Percentiles rank a stretch among this genome's conserved stretches.
These are phyloP conservation scores for Sorex maritimensis DNA, from an alignment of 2,797 vertebrate genomes.

Conservation along the genomic window DNA sequence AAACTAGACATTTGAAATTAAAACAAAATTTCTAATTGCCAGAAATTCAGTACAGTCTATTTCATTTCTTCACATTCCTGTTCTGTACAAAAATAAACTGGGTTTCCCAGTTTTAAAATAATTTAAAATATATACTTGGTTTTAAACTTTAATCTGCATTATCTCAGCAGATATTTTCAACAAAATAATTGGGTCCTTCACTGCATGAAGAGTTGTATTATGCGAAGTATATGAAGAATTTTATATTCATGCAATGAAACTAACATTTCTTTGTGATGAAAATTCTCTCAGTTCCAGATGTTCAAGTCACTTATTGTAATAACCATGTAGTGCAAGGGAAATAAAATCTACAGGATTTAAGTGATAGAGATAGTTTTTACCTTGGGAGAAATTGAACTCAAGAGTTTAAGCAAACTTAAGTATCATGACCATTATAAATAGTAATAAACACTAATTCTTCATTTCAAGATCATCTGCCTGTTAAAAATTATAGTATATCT, in stretches of 20 bases:
- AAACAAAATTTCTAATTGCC: slow-evolving; percentile 63
- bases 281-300: slow-evolving; percentile 52
- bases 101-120: slow-evolving; percentile 74
- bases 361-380: slow-evolving; percentile 44
- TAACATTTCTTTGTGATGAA: slow-evolving; percentile 60
- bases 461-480: slow-evolving; percentile 48
- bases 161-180: slow-evolving; percentile 72
- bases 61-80: slow-evolving; percentile 68
- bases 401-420: slow-evolving; percentile 63
- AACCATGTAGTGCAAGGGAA: slow-evolving; percentile 26
- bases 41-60: slow-evolving; percentile 62
- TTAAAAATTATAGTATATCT: slow-evolving; percentile 37
- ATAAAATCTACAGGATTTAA: slow-evolving; percentile 64
- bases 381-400: slow-evolving; percentile 61
- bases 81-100: slow-evolving; percentile 70
- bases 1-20: slow-evolving; percentile 52
- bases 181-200: slow-evolving; percentile 62
- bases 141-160: slow-evolving; percentile 56
- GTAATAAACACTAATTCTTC: slow-evolving; percentile 63
- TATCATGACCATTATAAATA: background rate
- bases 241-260: slow-evolving; percentile 58
- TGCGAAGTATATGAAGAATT: slow-evolving; percentile 65
- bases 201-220: slow-evolving; percentile 58
- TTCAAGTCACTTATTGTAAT: slow-evolving; percentile 68
- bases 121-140: slow-evolving; percentile 59